These are phyloP conservation scores for Epiblema foenella DNA, from an alignment of 2,888 invertebrate genomes.

Conservation along the genomic window DNA sequence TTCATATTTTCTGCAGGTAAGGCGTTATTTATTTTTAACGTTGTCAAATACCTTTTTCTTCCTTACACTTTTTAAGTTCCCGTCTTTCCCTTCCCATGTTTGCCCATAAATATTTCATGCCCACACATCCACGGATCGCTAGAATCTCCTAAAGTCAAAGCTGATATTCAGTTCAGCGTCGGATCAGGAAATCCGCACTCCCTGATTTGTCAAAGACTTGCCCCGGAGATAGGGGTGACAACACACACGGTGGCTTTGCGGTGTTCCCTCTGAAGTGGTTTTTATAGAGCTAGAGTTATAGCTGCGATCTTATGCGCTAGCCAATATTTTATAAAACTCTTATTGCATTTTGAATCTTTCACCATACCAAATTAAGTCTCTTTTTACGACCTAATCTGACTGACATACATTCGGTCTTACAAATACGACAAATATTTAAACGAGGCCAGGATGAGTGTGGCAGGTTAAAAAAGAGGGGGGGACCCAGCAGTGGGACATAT, in stretches of 20 bases:
- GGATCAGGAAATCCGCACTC: slow-evolving; percentile 31
- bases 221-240: slow-evolving; percentile 19
- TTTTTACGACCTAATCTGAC: no score
- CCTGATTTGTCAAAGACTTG: slow-evolving; percentile 41
- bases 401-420: no score
- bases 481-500: no score
- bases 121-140: slow-evolving; percentile 29
- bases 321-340: no score
- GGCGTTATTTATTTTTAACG: no score
- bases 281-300: neutral
- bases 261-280: neutral
- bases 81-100: neutral
- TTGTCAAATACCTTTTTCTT: neutral
- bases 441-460: no score
- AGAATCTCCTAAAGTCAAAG: slow-evolving; percentile 31
- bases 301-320: no score
- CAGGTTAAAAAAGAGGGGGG: no score
- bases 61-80: neutral
- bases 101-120: slow-evolving; percentile 30
- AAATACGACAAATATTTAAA: no score
- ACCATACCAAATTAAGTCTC: neutral
- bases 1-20: no score
- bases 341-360: no score
- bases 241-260: slow-evolving; percentile 21
- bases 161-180: slow-evolving; percentile 36